Evolutionary conservation across 2,113 vertebrate genomes (phyloP).

Genomic region (Microcebus tavaratra): DNA sequence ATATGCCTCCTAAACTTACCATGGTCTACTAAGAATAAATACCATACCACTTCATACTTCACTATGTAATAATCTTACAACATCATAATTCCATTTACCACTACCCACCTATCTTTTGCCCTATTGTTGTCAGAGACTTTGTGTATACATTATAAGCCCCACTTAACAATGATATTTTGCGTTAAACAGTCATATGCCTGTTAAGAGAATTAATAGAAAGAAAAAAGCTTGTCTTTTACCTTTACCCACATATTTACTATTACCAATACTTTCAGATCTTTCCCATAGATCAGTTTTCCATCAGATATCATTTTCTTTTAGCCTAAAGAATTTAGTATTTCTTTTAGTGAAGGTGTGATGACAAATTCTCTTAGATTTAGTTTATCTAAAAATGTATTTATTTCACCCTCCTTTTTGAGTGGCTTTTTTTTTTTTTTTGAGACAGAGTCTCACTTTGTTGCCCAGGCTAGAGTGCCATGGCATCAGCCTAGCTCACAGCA

Average conservation of each 20-base stretch:
- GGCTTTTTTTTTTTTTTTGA: not conserved
- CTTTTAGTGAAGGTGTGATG: not conserved
- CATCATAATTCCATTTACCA: not conserved
- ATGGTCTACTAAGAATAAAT: conserved; percentile 33
- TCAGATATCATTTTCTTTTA: not conserved
- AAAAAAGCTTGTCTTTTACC: not conserved
- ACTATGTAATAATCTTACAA: not conserved
- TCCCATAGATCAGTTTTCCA: not conserved
- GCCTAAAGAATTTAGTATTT: not conserved
- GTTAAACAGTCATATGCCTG: not conserved
- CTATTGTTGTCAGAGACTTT: conserved; percentile 25
- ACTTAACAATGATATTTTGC: conserved; percentile 14
- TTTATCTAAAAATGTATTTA: conserved; percentile 44
- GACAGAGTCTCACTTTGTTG: no score
- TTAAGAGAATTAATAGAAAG: conserved; percentile 30
- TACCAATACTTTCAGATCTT: not conserved
- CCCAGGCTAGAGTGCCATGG: no score
- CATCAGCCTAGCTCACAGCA: no score
- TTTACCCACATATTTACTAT: not conserved
- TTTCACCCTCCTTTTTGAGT: conserved; percentile 3
- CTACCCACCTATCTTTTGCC: not conserved
- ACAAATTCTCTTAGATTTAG: conserved; percentile 18
- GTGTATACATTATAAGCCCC: not conserved
- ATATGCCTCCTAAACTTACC: not conserved
- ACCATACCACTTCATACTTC: not conserved